Conservation (phyloP, 2,888 invertebrate species). For the Dasypogon diadema region DNA sequence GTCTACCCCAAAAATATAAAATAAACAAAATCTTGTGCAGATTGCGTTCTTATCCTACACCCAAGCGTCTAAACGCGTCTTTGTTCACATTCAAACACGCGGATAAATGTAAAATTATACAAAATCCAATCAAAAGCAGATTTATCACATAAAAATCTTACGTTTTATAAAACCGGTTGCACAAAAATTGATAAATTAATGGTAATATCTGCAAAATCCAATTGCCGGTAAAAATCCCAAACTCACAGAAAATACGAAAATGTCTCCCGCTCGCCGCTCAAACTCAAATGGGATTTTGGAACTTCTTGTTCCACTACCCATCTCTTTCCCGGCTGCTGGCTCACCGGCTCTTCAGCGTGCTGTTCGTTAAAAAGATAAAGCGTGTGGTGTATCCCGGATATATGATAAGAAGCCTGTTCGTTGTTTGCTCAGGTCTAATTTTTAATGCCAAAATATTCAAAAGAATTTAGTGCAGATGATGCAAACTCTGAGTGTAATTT, state of each 20-base stretch:
- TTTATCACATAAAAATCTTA: not conserved
- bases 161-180: not conserved
- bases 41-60: not conserved
- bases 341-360: too few species aligned
- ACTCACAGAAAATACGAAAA: slow-evolving; percentile 25
- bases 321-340: too few species aligned
- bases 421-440: too few species aligned
- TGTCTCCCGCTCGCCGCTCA: slow-evolving; percentile 37
- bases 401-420: too few species aligned
- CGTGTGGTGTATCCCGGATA: too few species aligned
- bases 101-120: not conserved
- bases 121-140: not conserved
- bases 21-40: slow-evolving; percentile 8
- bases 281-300: not conserved
- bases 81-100: not conserved
- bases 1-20: too few species aligned
- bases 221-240: slow-evolving; percentile 27
- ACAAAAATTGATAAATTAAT: not conserved
- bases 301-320: too few species aligned
- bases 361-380: too few species aligned
- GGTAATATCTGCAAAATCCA: not conserved
- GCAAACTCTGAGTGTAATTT: too few species aligned
- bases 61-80: slow-evolving; percentile 30
- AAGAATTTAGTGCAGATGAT: too few species aligned
- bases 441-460: too few species aligned